Evolutionary conservation across 2,888 invertebrate genomes (phyloP), one percentile per base, ranked within the genome.

Genomic region (Monochamus alternatus): DNA sequence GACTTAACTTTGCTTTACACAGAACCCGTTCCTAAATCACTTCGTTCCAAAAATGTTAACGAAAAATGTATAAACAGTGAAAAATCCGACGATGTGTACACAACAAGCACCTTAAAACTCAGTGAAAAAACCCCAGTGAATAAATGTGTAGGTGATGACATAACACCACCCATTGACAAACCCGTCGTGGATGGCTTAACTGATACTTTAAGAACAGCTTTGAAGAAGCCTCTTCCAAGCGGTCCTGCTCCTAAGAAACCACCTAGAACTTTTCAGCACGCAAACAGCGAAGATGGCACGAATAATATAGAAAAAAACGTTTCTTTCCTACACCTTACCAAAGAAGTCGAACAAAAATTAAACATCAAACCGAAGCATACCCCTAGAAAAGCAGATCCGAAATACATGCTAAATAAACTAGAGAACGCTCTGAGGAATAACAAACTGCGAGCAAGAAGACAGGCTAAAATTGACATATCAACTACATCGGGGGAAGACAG

Each of bases 161-260:
- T 73, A 14, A 66, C 10, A 10, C n/a, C 38, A n/a, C 12, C 30
- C 5, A 10, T 78, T 52, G 66, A 76, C 5, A 73, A 76, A 62
- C 80, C 79, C 55, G 73, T 73, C 68, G 79, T 78, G 43, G 68
- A 79, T n/a, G 81, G 82, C 76, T 82, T 89, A 74, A 87, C 92
- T 0, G 93, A 93, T 81, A 93, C 93, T 1, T 87, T 94, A 51
- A 93, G 92, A 84, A 91, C 91, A 78, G 93, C 93, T 22, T 87
- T 94, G 62, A 92, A 92, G 84, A 92, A 93, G 80, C 94, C 94
- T 0, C 84, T 95, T 65, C 95, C 95, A 0, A 78, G 88, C 3
- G 94, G 94, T 0, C 94, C 94, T 5, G 94, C 95, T 0, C 95
- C 95, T 0, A 93, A 93, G 83, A 95, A 95, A 85, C 95, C 95